Evolutionary conservation across 2,113 vertebrate genomes (phyloP).

Genomic region (Dipodomys spectabilis): DNA sequence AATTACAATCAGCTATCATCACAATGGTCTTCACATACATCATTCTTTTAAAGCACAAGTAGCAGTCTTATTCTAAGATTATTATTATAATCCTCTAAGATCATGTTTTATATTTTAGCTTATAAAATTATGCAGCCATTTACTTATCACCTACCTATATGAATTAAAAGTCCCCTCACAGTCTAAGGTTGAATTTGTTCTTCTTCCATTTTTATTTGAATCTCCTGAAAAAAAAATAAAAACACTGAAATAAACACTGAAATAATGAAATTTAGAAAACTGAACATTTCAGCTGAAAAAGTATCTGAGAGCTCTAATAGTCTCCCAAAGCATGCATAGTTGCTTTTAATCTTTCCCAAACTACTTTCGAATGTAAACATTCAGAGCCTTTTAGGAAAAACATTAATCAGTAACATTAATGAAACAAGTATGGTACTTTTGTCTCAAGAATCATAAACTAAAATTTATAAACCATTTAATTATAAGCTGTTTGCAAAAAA

Average conservation of each 20-base stretch:
- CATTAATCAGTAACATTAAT: not conserved
- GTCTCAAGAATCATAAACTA: not conserved
- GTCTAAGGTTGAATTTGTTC: slow-evolving; percentile 78
- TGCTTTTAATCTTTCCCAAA: not conserved
- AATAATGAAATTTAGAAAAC: slow-evolving; percentile 51
- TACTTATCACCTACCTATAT: slow-evolving; percentile 85
- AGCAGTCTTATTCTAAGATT: not conserved
- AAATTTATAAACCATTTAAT: not conserved
- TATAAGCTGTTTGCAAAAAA: not conserved
- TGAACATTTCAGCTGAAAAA: slow-evolving; percentile 37
- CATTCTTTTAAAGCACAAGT: not conserved
- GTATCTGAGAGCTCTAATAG: not conserved
- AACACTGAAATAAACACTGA: slow-evolving; percentile 25
- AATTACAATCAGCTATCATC: not conserved
- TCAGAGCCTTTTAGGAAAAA: not conserved
- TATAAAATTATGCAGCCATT: not conserved
- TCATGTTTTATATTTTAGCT: not conserved
- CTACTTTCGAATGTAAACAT: not conserved
- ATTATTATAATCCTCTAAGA: not conserved
- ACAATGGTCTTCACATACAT: not conserved
- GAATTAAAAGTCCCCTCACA: slow-evolving; percentile 89
- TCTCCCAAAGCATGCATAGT: not conserved
- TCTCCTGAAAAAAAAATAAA: slow-evolving; percentile 81
- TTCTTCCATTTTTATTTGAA: slow-evolving; percentile 88
- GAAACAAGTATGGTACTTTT: too few species aligned